Conservation (phyloP, 2,888 invertebrate species). For the Callyntrura guangdongensis region DNA sequence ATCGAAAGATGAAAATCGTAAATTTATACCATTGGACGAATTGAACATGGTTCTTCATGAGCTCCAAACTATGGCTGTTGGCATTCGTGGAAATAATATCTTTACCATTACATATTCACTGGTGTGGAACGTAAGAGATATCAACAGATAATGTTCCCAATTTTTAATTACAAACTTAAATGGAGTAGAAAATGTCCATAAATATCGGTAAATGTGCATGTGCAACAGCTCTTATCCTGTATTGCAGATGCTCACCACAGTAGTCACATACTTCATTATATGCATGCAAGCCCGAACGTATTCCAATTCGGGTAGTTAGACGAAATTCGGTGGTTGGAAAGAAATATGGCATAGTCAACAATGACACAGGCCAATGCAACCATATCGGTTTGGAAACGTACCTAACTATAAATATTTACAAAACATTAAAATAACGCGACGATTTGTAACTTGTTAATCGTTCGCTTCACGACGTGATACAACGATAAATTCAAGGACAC, state of each 20-base stretch:
- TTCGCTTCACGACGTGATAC: too few relatives aligned
- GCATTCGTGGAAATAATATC: constrained; percentile 71
- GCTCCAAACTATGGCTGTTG: constrained; percentile 37
- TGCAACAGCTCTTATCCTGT: not conserved
- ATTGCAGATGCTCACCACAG: constrained; percentile 56
- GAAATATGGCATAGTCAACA: not conserved
- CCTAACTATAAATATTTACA: too few relatives aligned
- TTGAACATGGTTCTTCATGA: constrained; percentile 67
- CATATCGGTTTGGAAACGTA: too few relatives aligned
- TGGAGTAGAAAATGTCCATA: not conserved
- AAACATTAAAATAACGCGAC: too few relatives aligned
- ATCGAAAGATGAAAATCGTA: constrained; percentile 63
- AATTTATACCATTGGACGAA: constrained; percentile 53
- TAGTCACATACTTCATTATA: constrained; percentile 68
- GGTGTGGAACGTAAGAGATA: constrained; percentile 68
- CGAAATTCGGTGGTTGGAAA: not conserved
- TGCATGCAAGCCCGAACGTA: constrained; percentile 55
- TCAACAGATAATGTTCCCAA: not conserved
- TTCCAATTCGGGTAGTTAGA: not conserved
- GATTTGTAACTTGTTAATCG: too few relatives aligned
- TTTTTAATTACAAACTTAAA: not conserved
- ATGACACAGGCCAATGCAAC: too few relatives aligned
- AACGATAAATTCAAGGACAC: too few relatives aligned
- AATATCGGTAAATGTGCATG: not conserved
- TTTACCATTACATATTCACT: constrained; percentile 69